Conservation (phyloP, 2,113 vertebrate genomes). For the Peucedramus taeniatus region DNA sequence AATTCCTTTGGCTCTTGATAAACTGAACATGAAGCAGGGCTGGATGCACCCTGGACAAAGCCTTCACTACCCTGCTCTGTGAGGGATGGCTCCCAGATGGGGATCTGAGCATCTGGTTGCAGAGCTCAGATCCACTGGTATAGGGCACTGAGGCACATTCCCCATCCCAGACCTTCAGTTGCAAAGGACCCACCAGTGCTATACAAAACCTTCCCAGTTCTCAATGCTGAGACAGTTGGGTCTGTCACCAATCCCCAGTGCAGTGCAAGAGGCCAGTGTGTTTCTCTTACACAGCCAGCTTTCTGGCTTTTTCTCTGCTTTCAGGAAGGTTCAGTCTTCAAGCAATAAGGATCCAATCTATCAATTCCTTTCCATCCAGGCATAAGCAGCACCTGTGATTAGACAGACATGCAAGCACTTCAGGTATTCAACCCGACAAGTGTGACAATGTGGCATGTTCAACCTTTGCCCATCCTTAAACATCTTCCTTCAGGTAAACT, state of each 20-base stretch:
- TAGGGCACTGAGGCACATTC: background rate
- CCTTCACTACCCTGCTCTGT: rapidly evolving
- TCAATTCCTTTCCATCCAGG: background rate
- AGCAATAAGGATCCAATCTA: background rate
- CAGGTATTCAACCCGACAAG: background rate
- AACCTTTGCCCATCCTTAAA: background rate
- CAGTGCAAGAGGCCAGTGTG: background rate
- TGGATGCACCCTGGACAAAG: background rate
- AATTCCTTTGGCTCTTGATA: background rate
- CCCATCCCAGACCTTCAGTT: background rate
- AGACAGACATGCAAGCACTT: background rate
- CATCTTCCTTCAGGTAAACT: background rate
- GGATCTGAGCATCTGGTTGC: background rate
- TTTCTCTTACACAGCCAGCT: background rate
- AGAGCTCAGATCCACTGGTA: background rate
- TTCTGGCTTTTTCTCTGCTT: background rate
- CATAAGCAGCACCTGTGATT: background rate
- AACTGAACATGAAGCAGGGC: background rate
- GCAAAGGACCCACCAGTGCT: background rate
- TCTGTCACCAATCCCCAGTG: rapidly evolving
- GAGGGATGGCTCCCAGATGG: rapidly evolving
- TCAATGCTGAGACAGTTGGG: background rate
- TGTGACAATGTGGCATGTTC: rapidly evolving
- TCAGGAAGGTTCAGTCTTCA: background rate
- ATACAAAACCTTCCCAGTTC: background rate